Evolutionary conservation across 2,888 invertebrate genomes (phyloP).

Genomic region (Amaurobius ferox): DNA sequence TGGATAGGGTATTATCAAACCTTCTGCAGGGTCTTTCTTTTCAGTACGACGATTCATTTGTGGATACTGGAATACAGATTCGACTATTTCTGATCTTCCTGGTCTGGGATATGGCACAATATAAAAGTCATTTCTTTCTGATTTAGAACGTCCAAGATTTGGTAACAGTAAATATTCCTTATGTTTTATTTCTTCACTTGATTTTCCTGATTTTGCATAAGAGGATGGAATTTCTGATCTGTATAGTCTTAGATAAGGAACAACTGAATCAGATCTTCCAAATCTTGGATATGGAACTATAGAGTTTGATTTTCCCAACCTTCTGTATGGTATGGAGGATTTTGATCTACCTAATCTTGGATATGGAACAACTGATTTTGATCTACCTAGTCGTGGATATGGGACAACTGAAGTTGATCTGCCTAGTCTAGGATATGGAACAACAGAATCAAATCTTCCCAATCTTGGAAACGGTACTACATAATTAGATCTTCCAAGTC

Average conservation of each 20-base stretch:
- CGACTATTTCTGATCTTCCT: not conserved
- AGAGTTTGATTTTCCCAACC: too few relatives aligned
- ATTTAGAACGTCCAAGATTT: constrained; percentile 22
- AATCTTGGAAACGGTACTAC: constrained; percentile 18
- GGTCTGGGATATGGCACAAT: constrained; percentile 48
- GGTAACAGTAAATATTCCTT: constrained; percentile 10
- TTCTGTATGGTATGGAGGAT: too few relatives aligned
- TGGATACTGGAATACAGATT: not conserved
- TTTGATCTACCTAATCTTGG: constrained; percentile 15
- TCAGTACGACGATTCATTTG: not conserved
- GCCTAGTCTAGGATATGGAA: constrained; percentile 28
- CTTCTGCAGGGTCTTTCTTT: too few relatives aligned
- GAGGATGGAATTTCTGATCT: not conserved
- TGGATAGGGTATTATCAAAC: constrained; percentile 36
- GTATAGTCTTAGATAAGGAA: too few relatives aligned
- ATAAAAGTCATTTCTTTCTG: not conserved
- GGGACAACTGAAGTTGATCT: constrained; percentile 6
- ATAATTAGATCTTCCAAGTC: constrained; percentile 24
- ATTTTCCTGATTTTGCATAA: not conserved
- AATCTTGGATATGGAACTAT: too few relatives aligned
- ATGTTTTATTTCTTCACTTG: not conserved
- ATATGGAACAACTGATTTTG: not conserved
- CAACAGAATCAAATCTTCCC: constrained; percentile 17
- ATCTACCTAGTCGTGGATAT: constrained; percentile 20
- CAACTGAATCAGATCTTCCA: too few relatives aligned